These are phyloP conservation scores for Drosophila siamana DNA, from an alignment of 2,888 invertebrate genomes.

Conservation along the genomic window DNA sequence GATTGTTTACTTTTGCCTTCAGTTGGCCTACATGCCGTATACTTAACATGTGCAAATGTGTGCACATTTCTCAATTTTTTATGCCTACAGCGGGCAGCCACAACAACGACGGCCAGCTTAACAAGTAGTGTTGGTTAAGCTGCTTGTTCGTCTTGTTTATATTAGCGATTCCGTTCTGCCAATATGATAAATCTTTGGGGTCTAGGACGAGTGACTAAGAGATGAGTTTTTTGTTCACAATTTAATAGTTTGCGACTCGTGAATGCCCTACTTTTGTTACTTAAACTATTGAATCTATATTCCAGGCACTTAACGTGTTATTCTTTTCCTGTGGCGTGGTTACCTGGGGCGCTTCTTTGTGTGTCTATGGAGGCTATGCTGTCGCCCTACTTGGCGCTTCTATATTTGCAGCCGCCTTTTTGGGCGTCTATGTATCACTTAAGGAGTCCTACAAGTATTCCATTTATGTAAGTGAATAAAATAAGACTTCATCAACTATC, in stretches of 20 bases:
- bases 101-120: not conserved
- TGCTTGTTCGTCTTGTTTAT: slow-evolving; percentile 3
- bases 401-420: slow-evolving; percentile 66
- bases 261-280: not conserved
- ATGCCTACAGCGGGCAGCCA: not conserved
- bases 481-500: too few relatives aligned
- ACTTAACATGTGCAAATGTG: slow-evolving; percentile 24
- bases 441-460: slow-evolving; percentile 79
- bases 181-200: slow-evolving; percentile 8
- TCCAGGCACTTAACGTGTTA: slow-evolving; percentile 68
- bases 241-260: not conserved
- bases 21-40: slow-evolving; percentile 40
- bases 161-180: slow-evolving; percentile 1
- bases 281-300: not conserved
- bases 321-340: slow-evolving; percentile 81
- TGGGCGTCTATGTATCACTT: slow-evolving; percentile 77
- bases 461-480: slow-evolving; percentile 57
- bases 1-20: slow-evolving; percentile 44
- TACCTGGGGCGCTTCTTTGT: slow-evolving; percentile 75
- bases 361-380: slow-evolving; percentile 74
- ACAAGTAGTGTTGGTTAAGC: not conserved
- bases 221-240: not conserved
- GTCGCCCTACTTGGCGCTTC: slow-evolving; percentile 66
- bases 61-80: slow-evolving; percentile 1
- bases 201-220: not conserved